Evolutionary conservation across 2,797 vertebrate genomes (phyloP), one percentile per base, ranked within the genome.

Genomic region (Chelon labrosus): DNA sequence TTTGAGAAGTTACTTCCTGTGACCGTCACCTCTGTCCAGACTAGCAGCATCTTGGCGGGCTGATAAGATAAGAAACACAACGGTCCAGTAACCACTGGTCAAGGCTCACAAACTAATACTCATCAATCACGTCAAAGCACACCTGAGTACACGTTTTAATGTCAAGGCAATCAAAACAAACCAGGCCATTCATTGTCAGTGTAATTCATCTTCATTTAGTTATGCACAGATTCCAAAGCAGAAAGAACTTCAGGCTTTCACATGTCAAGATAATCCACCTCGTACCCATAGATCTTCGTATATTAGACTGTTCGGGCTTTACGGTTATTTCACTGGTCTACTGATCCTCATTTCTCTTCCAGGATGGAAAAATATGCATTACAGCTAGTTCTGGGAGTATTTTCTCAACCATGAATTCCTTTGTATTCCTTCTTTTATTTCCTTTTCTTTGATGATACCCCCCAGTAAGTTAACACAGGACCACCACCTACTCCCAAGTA

Each of bases 41-140:
- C 47, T 1, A 17, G 50, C 46, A 17, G 55, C 22, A 41, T 65
- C 61, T 67, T 22, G 13, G 54, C 54, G 47, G 25, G 35, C 58
- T 54, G 55, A 84, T 70, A 76, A 77, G 72, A 77, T 54, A 79
- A 71, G 58, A 70, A 65, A 68, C 13, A 37, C 49, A 56, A 31
- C 8, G 20, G 41, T 62, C n/a, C 20, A 62, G 49, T 70, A 65
- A 66, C 5, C 37, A 20, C 12, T 65, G 73, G 60, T 68, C 49
- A 44, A 57, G 42, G 62, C 56, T 41, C 11, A 20, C 49, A 52
- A 74, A 49, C 47, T 39, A 47, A 55, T 35, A 59, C 31, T 56
- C 62, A 65, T 81, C 63, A 67, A 73, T 80, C 70, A 80, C 9
- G 13, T 60, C 54, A 59, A 13, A 60, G 51, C 42, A 4, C 11